These are phyloP conservation scores for Hemaris fuciformis DNA, from an alignment of 2,888 invertebrate species.

Conservation along the genomic window DNA sequence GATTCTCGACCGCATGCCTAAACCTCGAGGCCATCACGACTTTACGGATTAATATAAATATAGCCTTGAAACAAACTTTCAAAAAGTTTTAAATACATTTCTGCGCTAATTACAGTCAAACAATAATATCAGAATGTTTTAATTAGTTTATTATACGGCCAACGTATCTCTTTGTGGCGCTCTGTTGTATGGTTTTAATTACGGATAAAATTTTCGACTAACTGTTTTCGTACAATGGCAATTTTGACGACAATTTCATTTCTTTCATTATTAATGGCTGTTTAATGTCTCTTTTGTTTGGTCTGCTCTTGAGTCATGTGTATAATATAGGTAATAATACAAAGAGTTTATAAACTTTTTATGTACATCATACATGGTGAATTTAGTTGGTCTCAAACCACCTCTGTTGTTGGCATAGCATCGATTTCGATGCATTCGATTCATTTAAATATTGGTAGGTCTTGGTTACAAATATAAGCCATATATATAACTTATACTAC, in stretches of 20 bases:
- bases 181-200: neutral
- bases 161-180: neutral
- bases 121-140: neutral
- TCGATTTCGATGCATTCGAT: no score
- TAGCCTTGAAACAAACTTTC: neutral
- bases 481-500: no score
- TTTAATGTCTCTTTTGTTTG: neutral
- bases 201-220: neutral
- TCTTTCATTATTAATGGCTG: neutral
- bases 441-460: no score
- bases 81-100: neutral
- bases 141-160: neutral
- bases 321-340: neutral
- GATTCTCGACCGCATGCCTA: no score
- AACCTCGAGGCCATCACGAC: no score
- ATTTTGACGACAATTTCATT: neutral
- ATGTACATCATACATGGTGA: no score
- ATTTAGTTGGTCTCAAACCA: no score
- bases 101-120: neutral
- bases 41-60: neutral
- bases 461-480: no score
- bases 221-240: neutral
- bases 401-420: no score
- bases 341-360: no score
- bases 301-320: neutral